These are phyloP conservation scores for Arrhamphus sclerolepis DNA, from an alignment of 2,797 vertebrate genomes.

Conservation along the genomic window DNA sequence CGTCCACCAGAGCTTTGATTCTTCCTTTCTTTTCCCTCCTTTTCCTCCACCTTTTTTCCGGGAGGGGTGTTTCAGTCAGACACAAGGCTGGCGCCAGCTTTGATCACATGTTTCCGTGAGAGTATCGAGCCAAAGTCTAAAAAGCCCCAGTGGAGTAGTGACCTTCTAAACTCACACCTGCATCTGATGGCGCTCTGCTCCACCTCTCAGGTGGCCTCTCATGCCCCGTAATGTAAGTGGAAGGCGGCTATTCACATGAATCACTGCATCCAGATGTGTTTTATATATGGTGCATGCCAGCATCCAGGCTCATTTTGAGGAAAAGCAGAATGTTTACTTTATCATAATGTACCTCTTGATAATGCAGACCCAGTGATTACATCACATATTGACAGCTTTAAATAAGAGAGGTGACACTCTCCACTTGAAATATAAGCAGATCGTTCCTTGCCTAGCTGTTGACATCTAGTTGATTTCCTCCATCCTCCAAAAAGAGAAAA, in stretches of 20 bases:
- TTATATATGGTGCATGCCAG: constrained; percentile 45
- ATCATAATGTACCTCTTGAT: constrained; percentile 3
- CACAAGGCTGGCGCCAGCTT: constrained; percentile 38
- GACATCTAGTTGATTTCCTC: constrained; percentile 21
- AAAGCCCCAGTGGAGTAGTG: constrained; percentile 64
- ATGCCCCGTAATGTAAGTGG: constrained; percentile 8
- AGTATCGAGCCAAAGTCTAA: constrained; percentile 65
- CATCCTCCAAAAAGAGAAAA: constrained; percentile 17
- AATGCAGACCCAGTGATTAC: constrained; percentile 4
- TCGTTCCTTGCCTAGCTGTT: constrained; percentile 6
- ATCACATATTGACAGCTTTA: constrained; percentile 17
- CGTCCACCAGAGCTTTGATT: constrained; percentile 8
- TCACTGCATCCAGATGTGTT: constrained; percentile 72
- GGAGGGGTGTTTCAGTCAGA: constrained; percentile 30
- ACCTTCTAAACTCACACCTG: constrained; percentile 72
- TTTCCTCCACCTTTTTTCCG: constrained; percentile 12
- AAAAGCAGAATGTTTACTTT: constrained; percentile 24
- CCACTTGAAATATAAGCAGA: constrained; percentile 20
- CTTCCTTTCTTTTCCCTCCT: background rate
- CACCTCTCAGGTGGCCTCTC: constrained; percentile 36
- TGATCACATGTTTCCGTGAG: constrained; percentile 61
- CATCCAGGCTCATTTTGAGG: constrained; percentile 17
- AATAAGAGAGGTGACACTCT: constrained; percentile 22
- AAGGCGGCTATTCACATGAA: constrained; percentile 70
- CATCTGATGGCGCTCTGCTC: constrained; percentile 39